Evolutionary conservation across 2,797 vertebrate genomes (phyloP), one percentile per base, ranked within the genome.

Genomic region (Delichon dasypus): DNA sequence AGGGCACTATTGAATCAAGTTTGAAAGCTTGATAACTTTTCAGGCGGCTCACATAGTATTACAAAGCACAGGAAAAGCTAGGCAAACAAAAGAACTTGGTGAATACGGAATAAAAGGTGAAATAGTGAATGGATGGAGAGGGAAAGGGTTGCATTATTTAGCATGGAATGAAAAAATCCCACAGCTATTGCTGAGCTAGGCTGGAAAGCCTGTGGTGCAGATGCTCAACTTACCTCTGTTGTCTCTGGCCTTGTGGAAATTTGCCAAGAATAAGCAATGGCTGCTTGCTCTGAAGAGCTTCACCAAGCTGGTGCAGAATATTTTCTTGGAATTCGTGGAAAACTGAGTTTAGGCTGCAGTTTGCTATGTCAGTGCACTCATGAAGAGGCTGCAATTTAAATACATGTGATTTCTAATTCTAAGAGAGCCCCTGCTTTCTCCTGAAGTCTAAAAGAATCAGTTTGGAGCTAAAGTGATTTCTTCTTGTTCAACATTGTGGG

Each of bases 361-460:
- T 61, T 89, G 15, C 47, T 60, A 0, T 40, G 8, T 26, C 45
- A 34, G 7, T 5, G 7, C 7, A 10, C 10, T 77, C 16, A 40
- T 40, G 8, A 29, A 42, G 32, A 38, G 22, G 10, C 6, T 44
- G 16, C 16, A n/a, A 8, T 60, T 19, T 32, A 67, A 89, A 80
- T 22, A 13, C 5, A 20, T 34, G 15, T 0, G 15, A 32, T 72
- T 61, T 34, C 1, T 5, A 5, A 74, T 60, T 51, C 2, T 2
- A 3, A 78, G 45, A 13, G 11, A 53, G 62, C 5, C 7, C 15
- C 10, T 71, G 3, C 7, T 51, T 78, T 57, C 21, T 48, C 14
- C 18, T 80, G 1, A 32, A 10, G 4, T 54, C 10, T 22, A 9
- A n/a, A 85, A 38, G 2, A n/a, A 58, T 62, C 8, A 6, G 4